Base-by-base conservation (phyloP, 2,888 invertebrate genomes). In the Alsophila aescularia region DNA sequence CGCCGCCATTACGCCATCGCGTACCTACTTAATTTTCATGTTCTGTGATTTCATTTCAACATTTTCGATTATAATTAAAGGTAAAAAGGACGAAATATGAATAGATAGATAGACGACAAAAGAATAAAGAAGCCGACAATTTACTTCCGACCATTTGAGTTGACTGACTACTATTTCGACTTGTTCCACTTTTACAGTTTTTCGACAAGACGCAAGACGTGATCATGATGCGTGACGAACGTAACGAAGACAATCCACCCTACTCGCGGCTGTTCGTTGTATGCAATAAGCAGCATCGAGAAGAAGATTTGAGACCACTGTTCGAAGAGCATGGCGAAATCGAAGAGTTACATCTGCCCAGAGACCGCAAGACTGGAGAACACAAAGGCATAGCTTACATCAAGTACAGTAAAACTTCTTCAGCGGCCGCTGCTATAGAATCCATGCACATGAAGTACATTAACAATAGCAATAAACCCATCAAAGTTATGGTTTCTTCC, bases 341-440 rank as follows among this genome's bases (percentile, higher is more conserved):
- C 56, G 97, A 97, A 83, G 97, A 98, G 81, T 92, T 98, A 54
- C 96, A 96, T 94, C 94, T 98, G 72, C 97, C 98, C 9, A 96
- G 95, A 85, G 97, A 98, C 78, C 95, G 96, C 53, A 93, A 90
- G 62, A 95, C 96, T 16, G 96, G 97, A 35, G 96, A 96, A 68
- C 95, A 95, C 67, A 98, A 97, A 93, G 98, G 98, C 47, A 96
- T 98, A 58, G 96, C 96, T 0, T 98, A 98, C 77, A 95, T 98
- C 9, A 98, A 98, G 80, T 98, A 94, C 84, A 92, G 93, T 0
- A 98, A 97, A 90, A 97, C 98, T 0, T 98, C 98, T 0, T 96
- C 97, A 75, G 98, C 98, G 2, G 98, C 98, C 4, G 90, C 93
- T 45, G 98, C 98, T 1, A 94, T 98, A 72, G 96, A 98, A 81